Conservation (phyloP, 2,888 invertebrate species). For the Tenodera sinensis region DNA sequence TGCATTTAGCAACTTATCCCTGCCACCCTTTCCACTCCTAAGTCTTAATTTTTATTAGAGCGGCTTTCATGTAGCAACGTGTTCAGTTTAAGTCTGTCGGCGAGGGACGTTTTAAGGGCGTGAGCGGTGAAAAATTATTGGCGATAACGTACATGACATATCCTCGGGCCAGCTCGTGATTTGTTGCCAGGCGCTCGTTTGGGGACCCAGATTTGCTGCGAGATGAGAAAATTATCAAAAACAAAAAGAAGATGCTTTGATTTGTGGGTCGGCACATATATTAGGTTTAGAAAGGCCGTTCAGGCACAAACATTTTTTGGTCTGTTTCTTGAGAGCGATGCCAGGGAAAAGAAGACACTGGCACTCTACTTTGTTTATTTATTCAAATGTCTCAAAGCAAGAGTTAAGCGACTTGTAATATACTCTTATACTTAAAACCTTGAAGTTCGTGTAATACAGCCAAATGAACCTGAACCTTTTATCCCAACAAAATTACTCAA, state of each 20-base stretch:
- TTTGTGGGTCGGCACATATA: neutral
- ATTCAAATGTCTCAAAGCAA: no score
- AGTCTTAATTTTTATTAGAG: neutral
- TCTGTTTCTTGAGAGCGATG: neutral
- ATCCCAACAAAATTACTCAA: no score
- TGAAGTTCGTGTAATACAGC: no score
- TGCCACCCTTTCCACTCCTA: neutral
- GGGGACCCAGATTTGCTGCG: neutral
- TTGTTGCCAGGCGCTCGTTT: neutral
- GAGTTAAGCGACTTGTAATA: no score
- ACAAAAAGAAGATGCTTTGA: neutral
- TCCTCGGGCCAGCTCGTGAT: neutral
- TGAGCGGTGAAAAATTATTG: neutral
- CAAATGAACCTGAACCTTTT: no score
- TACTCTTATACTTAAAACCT: no score
- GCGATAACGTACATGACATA: neutral
- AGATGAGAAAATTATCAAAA: neutral
- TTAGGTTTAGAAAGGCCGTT: neutral
- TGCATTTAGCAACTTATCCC: neutral
- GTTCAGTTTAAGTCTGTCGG: neutral
- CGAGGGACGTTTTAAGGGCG: neutral
- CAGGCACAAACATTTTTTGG: neutral
- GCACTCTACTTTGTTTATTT: no score
- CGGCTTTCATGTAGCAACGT: neutral
- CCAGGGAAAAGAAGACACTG: neutral